Base-by-base conservation (phyloP, 1,140 invertebrate species). In the Centruroides sculpturatus region DNA sequence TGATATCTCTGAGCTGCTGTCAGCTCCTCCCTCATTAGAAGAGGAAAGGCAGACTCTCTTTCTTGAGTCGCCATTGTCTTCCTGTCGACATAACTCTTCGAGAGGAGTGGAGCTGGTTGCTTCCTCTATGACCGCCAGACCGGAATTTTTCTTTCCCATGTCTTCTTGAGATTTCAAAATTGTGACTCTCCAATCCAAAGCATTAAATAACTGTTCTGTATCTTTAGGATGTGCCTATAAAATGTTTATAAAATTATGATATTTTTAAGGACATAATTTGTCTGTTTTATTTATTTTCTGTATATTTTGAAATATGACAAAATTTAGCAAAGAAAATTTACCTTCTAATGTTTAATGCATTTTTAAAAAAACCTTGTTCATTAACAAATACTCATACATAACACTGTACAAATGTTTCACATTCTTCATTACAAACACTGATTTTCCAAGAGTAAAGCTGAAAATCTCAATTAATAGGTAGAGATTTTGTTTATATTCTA, bases 161-260 rank as follows among this genome's bases (percentile, higher is more conserved):
- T 23, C 50, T 41, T 60, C 55, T 23, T 67, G 66, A 36, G 69
- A 62, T 62, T 67, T 69, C 1, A 71, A 61, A 13, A 68, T 66
- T 47, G 68, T 75, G 52, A 85, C 73, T 35, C 86, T 76, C 68
- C 80, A 80, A 59, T 84, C 78, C 46, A 93, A 72, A 3, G 85
- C 82, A 68, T 80, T 79, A 67, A 85, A 79, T 49, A 93, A 71
- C 65, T 85, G 82, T 56, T 83, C 83, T 9, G 85, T 83, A 70
- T 92, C 88, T 57, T 84, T 85, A 1, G 84, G 84, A 57, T 81
- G 83, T 12, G 86, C 85, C 84, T 87, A 76, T 62, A 53, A 61
- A 55, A 34, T 36, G n/a, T 60, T 55, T 47, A 41, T 41, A 41
- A 41, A 41, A 41, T 41, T 41, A 6, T 6, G 8, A 6, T 41